Base-by-base conservation (phyloP, 37 sponge, comb jelly and placozoan species). In the Ianthella basta region DNA sequence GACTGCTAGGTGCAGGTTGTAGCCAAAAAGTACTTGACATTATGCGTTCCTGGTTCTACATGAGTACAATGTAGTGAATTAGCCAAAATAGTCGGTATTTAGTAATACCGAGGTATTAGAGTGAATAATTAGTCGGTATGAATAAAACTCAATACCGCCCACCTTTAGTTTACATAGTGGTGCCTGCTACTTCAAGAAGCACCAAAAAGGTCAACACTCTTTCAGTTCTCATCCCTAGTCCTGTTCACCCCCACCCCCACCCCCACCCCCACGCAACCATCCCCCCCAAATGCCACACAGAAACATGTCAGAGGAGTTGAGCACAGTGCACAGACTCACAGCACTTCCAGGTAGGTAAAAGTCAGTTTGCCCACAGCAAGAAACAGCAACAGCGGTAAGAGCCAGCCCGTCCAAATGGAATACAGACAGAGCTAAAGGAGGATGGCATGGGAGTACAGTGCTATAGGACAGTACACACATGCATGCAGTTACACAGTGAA, bases 381-480 rank as follows among this genome's bases (percentile, higher is more conserved):
- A 19, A 93, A 65, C 41, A 90, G 80, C 0, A 88, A 27, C 64
- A 90, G 59, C 16, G 80, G 84, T 12, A 94, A 35, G 56, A 90
- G 15, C 91, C 91, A 90, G 21, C 94, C 94, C 61, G 64, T 82
- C 94, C 94, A 94, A 74, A 94, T 89, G 78, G 90, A 87, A 74
- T 89, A 89, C 88, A 93, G 87, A 69, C 87, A 89, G 15, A 89
- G 54, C 94, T 93, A 67, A 13, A 54, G 44, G 32, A 14, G 37
- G 40, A 13, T n/a, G 35, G 16, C 27, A 56, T 57, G 34, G 33
- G 19, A 69, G 25, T 21, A 20, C 0, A 18, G 16, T 10, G 8
- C 8, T 23, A 20, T 4, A 72, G 27, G 57, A 30, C 0, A 69
- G n/a, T 10, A 32, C 59, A 73, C 36, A 19, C 54, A 25, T n/a